Base-by-base conservation (phyloP, 1,140 invertebrate species). In the Uloborus diversus region DNA sequence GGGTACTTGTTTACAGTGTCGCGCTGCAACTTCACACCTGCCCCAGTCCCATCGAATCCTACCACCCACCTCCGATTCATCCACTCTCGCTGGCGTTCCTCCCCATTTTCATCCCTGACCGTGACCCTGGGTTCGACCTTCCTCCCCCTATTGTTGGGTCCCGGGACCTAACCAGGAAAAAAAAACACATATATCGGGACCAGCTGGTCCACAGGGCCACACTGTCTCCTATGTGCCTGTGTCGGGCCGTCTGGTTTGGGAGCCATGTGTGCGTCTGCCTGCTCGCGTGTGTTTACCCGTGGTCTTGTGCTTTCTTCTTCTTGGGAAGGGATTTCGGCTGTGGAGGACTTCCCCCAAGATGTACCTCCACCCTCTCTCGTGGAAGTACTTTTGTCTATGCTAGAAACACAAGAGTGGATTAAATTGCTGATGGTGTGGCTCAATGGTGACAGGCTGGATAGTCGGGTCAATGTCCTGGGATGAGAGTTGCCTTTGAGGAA, bases 11-110 rank as follows among this genome's bases (percentile, higher is more conserved):
- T 75, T 75, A 75, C 71, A 59, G 62, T 64, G 37, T 57, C 37
- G 9, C 35, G 17, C 27, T n/a, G n/a, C n/a, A 70, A 71, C 69
- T 75, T 75, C 59, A 75, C 71, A 75, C 71, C 71, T 75, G 71
- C 71, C 57, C 37, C 9, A 11, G 37, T n/a, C 59, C 69, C 69
- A 33, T 42, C 53, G 32, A 37, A 37, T 37, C 57, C 59, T 28
- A 71, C 53, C 53, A 56, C 47, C 47, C 66, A 57, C 69, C 53
- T 56, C 28, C 64, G 17, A 37, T 56, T 56, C 49, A 56, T 56
- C 66, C 69, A 61, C 69, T 61, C 69, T 71, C 69, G 37, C 69
- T 47, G 14, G 25, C 11, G 7, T 53, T 20, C 28, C 33, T 49
- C 25, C 49, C 69, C 47, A 33, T 14, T 35, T 33, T 20, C 65